Evolutionary conservation across 2,888 invertebrate species (phyloP).

Genomic region (Nomada hirtipes): DNA sequence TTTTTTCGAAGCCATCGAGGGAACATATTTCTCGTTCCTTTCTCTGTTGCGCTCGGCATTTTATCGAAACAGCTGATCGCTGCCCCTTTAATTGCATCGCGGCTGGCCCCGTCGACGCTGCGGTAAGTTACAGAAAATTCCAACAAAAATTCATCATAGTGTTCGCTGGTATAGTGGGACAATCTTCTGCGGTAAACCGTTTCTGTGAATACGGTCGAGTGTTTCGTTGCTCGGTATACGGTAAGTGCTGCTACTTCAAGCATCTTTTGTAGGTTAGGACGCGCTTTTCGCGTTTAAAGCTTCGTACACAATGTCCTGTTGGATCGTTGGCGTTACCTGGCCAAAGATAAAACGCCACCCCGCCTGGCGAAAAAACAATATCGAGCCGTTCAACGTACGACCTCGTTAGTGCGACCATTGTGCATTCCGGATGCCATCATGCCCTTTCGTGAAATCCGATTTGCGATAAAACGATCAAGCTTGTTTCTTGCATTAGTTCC

Average conservation of each 20-base stretch:
- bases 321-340: not conserved
- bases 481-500: not conserved
- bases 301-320: conserved; percentile 40
- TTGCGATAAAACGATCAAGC: not conserved
- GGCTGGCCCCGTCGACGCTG: conserved; percentile 41
- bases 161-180: conserved; percentile 36
- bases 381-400: not conserved
- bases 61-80: conserved; percentile 72
- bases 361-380: not conserved
- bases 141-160: conserved; percentile 27
- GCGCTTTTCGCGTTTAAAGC: conserved; percentile 58
- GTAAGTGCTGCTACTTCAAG: conserved; percentile 52
- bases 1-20: conserved; percentile 21
- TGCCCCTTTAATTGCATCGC: conserved; percentile 68
- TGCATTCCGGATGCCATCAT: not conserved
- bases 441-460: conserved; percentile 3
- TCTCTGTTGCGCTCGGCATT: conserved; percentile 35
- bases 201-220: conserved; percentile 53
- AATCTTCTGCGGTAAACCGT: conserved; percentile 35
- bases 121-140: conserved; percentile 50
- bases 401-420: not conserved
- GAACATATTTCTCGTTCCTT: conserved; percentile 36
- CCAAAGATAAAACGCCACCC: not conserved
- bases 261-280: conserved; percentile 70
- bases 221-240: conserved; percentile 42